Evolutionary conservation across 2,888 invertebrate genomes (phyloP).

Genomic region (Spodoptera picta): DNA sequence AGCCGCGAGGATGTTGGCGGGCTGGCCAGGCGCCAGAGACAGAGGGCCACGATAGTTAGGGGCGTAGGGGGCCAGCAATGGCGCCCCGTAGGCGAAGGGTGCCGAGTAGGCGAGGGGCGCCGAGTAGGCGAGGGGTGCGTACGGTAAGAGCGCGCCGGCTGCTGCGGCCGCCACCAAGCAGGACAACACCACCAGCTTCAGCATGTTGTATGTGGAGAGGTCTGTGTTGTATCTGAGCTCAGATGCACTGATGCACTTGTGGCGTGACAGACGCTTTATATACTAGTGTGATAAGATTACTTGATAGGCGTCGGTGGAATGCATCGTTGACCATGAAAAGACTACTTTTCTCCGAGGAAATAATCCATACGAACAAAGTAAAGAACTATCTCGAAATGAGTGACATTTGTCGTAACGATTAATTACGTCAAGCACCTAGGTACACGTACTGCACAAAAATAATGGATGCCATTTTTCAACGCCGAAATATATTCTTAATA

Average conservation of each 20-base stretch:
- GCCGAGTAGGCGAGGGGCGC: constrained; percentile 55
- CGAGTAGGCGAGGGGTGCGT: constrained; percentile 62
- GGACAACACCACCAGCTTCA: constrained; percentile 89
- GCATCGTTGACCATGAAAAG: constrained; percentile 27
- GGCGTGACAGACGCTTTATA: constrained; percentile 66
- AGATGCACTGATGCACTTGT: constrained; percentile 73
- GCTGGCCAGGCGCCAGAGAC: constrained; percentile 81
- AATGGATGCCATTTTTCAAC: too few species aligned
- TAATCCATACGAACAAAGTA: constrained; percentile 17
- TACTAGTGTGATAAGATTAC: constrained; percentile 62
- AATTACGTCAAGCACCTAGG: too few species aligned
- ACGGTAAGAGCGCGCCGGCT: constrained; percentile 67
- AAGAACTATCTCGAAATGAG: not conserved
- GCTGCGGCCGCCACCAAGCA: constrained; percentile 89
- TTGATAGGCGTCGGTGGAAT: constrained; percentile 53
- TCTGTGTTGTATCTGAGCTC: constrained; percentile 78
- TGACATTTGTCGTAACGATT: not conserved
- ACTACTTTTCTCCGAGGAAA: constrained; percentile 25
- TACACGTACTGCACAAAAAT: too few species aligned
- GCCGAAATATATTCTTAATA: too few species aligned
- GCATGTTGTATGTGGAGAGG: constrained; percentile 76
- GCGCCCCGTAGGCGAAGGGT: constrained; percentile 62
- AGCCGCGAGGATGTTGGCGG: constrained; percentile 77
- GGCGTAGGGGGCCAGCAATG: constrained; percentile 57
- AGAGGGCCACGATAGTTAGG: constrained; percentile 77